A percentile compares a stretch with the other conserved stretches of the same genome.
phyloP scores from a whole-genome alignment of 2,113 vertebrate species.

The Melanerpes formicivorus region DNA sequence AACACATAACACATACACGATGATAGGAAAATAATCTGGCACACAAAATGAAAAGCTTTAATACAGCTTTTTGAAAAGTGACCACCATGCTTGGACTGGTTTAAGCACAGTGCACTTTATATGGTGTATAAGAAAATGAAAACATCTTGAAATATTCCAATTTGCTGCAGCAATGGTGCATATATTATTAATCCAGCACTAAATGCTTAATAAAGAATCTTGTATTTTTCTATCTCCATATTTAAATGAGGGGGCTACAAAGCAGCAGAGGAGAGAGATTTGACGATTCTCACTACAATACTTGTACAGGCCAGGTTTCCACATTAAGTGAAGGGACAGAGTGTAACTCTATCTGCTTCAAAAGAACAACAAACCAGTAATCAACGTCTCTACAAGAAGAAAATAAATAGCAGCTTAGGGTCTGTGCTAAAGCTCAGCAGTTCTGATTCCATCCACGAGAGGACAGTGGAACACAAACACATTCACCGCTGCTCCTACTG shows the following conservation, averaged over 20 bases:
- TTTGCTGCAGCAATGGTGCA: background rate
- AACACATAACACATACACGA: background rate
- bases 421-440: constrained; percentile 44
- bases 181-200: background rate
- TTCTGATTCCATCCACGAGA: constrained; percentile 68
- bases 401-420: background rate
- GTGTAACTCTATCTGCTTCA: background rate
- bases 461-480: constrained; percentile 65
- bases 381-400: background rate
- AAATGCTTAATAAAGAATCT: background rate
- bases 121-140: background rate
- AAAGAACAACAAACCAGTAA: background rate
- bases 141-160: background rate
- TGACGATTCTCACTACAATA: background rate
- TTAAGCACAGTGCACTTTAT: background rate
- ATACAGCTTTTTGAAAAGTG: background rate
- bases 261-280: background rate
- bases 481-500: background rate
- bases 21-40: background rate
- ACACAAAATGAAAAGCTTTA: background rate
- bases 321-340: background rate
- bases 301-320: background rate
- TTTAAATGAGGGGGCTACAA: background rate
- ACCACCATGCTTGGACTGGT: background rate
- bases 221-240: background rate